phyloP scores from a whole-genome alignment of 2,888 invertebrate genomes.

The Mimumesa dahlbomi region DNA sequence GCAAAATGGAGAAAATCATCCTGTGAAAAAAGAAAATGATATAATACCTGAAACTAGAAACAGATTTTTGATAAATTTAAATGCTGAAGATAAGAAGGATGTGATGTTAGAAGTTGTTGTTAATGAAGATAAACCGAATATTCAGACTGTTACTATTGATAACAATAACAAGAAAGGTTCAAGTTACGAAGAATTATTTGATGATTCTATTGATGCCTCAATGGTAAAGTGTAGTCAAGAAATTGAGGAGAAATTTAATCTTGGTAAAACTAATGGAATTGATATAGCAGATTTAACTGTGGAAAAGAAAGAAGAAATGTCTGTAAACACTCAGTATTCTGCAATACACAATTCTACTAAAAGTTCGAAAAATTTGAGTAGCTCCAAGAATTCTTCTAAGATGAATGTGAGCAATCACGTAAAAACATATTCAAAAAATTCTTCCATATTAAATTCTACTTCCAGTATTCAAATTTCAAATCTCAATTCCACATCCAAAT shows the following conservation, averaged over 20 bases:
- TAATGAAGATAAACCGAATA: neutral
- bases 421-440: conserved; percentile 54
- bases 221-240: conserved; percentile 73
- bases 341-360: no score
- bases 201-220: conserved; percentile 69
- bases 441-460: conserved; percentile 6
- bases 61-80: conserved; percentile 10
- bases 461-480: conserved; percentile 9
- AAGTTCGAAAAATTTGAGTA: conserved; percentile 13
- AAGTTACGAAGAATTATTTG: conserved; percentile 68
- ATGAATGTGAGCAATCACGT: conserved; percentile 10
- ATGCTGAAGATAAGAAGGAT: neutral
- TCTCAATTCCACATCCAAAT: no score
- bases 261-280: conserved; percentile 18
- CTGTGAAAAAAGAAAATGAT: neutral
- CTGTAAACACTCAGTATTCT: no score
- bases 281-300: neutral
- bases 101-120: neutral
- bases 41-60: neutral
- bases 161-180: conserved; percentile 32
- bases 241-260: conserved; percentile 66
- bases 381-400: conserved; percentile 10
- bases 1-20: conserved; percentile 8
- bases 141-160: conserved; percentile 3
- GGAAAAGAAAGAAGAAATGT: conserved; percentile 17